Percentiles rank a stretch among this genome's conserved stretches.
Evolutionary conservation across 2,888 invertebrate species (phyloP).

Genomic region (Callimorpha dominula): DNA sequence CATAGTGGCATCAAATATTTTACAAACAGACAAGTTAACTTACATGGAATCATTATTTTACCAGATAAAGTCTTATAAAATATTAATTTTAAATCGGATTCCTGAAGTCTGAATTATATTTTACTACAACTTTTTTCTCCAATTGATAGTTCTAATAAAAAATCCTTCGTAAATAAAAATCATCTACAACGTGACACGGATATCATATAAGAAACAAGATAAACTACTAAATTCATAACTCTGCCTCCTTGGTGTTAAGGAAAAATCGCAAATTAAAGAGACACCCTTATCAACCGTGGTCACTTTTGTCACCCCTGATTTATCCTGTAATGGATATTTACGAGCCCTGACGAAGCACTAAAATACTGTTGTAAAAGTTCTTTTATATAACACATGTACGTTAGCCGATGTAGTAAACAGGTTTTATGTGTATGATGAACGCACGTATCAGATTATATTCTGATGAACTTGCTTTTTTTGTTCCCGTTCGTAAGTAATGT

Average conservation of each 20-base stretch:
- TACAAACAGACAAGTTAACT: not conserved
- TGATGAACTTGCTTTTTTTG: constrained; percentile 34
- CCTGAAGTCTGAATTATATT: not conserved
- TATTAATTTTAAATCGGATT: not conserved
- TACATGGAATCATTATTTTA: not conserved
- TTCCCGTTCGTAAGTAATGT: constrained; percentile 14
- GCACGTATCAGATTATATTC: constrained; percentile 29
- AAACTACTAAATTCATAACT: constrained; percentile 17
- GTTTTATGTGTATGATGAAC: constrained; percentile 42
- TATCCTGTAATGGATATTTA: constrained; percentile 48
- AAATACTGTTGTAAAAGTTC: constrained; percentile 47
- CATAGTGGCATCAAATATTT: not conserved
- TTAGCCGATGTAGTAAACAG: constrained; percentile 35
- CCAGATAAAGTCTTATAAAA: not conserved
- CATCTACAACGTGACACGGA: constrained; percentile 1
- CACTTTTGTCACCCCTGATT: constrained; percentile 40
- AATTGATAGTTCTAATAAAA: not conserved
- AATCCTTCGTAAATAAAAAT: not conserved
- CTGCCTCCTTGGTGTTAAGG: constrained; percentile 5
- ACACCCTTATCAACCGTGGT: constrained; percentile 33
- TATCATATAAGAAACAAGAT: constrained; percentile 10
- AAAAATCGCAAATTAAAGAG: constrained; percentile 19
- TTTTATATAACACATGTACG: constrained; percentile 48
- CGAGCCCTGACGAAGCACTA: constrained; percentile 42
- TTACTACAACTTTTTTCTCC: no score